Conservation (phyloP, 2,888 invertebrate species). For the Eupelmus urozonus region DNA sequence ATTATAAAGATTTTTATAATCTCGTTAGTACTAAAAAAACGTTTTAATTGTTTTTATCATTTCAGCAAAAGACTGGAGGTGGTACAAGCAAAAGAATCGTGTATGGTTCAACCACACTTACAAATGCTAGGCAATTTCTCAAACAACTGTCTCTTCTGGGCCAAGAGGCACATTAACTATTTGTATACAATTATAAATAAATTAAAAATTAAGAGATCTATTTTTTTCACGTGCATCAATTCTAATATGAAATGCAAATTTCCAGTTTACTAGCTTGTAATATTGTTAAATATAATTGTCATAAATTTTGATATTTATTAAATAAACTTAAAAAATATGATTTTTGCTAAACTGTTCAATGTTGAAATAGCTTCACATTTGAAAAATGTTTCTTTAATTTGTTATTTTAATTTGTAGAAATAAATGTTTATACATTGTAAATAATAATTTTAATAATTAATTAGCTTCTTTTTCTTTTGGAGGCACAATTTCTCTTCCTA, state of each 20-base stretch:
- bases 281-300: slow-evolving; percentile 37
- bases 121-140: slow-evolving; percentile 95
- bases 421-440: slow-evolving; percentile 55
- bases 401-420: slow-evolving; percentile 53
- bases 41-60: no score
- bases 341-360: slow-evolving; percentile 13
- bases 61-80: slow-evolving; percentile 85
- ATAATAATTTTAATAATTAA: slow-evolving; percentile 53
- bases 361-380: slow-evolving; percentile 17
- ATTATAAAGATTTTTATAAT: slow-evolving; percentile 41
- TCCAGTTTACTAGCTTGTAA: slow-evolving; percentile 38
- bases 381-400: slow-evolving; percentile 54
- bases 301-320: slow-evolving; percentile 48
- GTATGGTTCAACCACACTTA: slow-evolving; percentile 96
- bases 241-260: slow-evolving; percentile 36
- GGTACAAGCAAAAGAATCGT: slow-evolving; percentile 89
- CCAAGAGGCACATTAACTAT: slow-evolving; percentile 81
- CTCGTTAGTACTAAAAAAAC: slow-evolving; percentile 21
- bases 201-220: slow-evolving; percentile 37
- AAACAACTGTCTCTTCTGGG: slow-evolving; percentile 91
- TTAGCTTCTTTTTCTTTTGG: slow-evolving; percentile 43
- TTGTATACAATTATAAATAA: slow-evolving; percentile 49
- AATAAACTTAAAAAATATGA: slow-evolving; percentile 26
- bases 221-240: slow-evolving; percentile 38
- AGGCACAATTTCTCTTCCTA: slow-evolving; percentile 74